A percentile compares a stretch with the other conserved stretches of the same genome.
Evolutionary conservation across 2,113 vertebrate species (phyloP).

Genomic region (Quiscalus mexicanus): DNA sequence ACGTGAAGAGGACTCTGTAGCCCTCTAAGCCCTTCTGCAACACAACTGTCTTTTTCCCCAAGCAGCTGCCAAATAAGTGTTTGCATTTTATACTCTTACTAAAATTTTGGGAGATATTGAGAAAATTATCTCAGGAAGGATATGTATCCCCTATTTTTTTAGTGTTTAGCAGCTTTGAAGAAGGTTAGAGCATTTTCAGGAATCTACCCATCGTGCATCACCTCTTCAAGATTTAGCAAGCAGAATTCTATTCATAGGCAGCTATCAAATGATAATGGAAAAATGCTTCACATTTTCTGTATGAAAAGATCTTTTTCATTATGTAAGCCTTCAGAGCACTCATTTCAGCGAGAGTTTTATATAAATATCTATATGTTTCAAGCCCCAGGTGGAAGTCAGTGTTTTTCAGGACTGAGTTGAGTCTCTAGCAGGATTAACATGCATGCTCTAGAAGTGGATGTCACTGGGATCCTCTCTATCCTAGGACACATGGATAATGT

Average conservation of each 20-base stretch:
- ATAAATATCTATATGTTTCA: background rate
- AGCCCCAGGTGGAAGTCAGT: background rate
- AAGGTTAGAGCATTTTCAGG: background rate
- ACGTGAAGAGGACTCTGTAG: background rate
- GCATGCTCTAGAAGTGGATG: background rate
- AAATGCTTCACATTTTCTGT: background rate
- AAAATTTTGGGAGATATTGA: background rate
- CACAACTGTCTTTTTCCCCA: background rate
- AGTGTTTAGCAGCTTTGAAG: background rate
- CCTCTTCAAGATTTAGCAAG: background rate
- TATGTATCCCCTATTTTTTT: background rate
- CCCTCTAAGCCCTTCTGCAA: background rate
- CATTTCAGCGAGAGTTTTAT: background rate
- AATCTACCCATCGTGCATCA: background rate
- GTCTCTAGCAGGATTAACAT: background rate
- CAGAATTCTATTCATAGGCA: background rate
- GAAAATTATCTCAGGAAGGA: background rate
- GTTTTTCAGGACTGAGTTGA: background rate
- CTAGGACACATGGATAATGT: background rate
- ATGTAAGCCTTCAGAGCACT: background rate
- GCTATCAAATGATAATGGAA: background rate
- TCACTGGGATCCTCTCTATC: background rate
- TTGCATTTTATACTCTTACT: background rate
- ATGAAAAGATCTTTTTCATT: background rate
- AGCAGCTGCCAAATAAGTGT: background rate